A percentile compares a stretch with the other conserved stretches of the same genome.
Evolutionary conservation across 2,888 invertebrate genomes (phyloP).

Genomic region (Trichopoda pennipes): DNA sequence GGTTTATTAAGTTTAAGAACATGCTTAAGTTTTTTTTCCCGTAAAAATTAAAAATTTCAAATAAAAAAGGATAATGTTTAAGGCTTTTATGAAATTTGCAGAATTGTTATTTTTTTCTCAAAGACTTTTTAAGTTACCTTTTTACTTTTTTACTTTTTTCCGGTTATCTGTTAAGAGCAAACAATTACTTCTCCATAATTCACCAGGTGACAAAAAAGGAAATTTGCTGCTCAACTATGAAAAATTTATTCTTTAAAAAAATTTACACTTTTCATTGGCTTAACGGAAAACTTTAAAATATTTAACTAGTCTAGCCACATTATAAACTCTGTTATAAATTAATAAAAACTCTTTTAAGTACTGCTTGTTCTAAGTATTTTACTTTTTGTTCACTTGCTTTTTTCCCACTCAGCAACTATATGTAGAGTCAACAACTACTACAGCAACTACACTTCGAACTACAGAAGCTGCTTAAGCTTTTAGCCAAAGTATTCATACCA

Average conservation of each 20-base stretch:
- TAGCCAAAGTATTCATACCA: conserved; percentile 37
- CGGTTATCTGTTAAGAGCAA: not conserved
- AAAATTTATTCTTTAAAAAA: not conserved
- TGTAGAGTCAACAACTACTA: conserved; percentile 18
- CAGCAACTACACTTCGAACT: conserved; percentile 32
- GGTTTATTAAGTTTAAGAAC: not conserved
- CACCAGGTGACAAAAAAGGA: not conserved
- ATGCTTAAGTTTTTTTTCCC: too few relatives aligned
- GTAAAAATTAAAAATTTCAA: too few relatives aligned
- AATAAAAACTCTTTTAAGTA: conserved; percentile 20
- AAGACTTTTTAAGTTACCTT: too few relatives aligned
- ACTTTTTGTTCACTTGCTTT: too few relatives aligned
- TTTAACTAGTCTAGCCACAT: not conserved
- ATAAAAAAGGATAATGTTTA: too few relatives aligned
- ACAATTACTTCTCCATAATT: not conserved
- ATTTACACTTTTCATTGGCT: not conserved
- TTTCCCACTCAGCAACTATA: conserved; percentile 2
- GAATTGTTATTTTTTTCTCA: too few relatives aligned
- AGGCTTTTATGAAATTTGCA: too few relatives aligned
- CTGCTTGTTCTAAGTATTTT: conserved; percentile 22
- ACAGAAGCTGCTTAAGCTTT: conserved; percentile 35
- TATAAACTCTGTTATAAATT: not conserved
- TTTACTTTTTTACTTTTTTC: not conserved
- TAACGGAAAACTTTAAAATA: conserved; percentile 12
- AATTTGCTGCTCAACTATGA: not conserved